phyloP scores from a whole-genome alignment of 2,113 vertebrate genomes.

The Phrynosoma blainvillii region DNA sequence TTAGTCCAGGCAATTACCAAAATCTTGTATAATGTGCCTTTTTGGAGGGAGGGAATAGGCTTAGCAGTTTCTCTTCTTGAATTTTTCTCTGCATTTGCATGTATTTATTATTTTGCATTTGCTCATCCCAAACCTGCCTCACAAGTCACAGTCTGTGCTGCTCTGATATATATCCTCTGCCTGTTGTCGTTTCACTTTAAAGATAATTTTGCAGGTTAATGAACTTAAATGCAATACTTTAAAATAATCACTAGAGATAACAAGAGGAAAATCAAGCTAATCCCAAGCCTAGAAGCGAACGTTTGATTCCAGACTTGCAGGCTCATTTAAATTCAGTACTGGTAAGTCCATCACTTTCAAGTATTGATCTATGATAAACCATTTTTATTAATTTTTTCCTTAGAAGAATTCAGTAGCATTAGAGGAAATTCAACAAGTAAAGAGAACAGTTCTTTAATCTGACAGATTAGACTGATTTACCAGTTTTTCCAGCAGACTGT shows the following conservation, averaged over 20 bases:
- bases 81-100: neutral
- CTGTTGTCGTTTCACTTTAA: constrained; percentile 51
- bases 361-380: constrained; percentile 73
- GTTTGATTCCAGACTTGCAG: constrained; percentile 62
- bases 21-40: constrained; percentile 17
- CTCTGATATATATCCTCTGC: constrained; percentile 40
- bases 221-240: constrained; percentile 66
- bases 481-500: constrained; percentile 51
- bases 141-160: constrained; percentile 42
- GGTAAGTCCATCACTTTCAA: constrained; percentile 69
- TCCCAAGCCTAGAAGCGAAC: constrained; percentile 53
- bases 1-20: constrained; percentile 52
- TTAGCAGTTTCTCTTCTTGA: neutral
- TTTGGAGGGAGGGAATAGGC: neutral
- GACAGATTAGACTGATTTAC: constrained; percentile 66
- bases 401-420: constrained; percentile 63
- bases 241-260: constrained; percentile 70
- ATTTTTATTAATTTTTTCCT: constrained; percentile 72
- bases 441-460: constrained; percentile 59
- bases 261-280: constrained; percentile 59
- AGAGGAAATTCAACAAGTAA: constrained; percentile 50
- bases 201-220: constrained; percentile 72
- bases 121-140: neutral
- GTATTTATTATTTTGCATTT: constrained; percentile 31
- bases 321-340: constrained; percentile 69